Base-by-base conservation (phyloP, 2,797 vertebrate genomes). In the Petrocephalus sullivani region DNA sequence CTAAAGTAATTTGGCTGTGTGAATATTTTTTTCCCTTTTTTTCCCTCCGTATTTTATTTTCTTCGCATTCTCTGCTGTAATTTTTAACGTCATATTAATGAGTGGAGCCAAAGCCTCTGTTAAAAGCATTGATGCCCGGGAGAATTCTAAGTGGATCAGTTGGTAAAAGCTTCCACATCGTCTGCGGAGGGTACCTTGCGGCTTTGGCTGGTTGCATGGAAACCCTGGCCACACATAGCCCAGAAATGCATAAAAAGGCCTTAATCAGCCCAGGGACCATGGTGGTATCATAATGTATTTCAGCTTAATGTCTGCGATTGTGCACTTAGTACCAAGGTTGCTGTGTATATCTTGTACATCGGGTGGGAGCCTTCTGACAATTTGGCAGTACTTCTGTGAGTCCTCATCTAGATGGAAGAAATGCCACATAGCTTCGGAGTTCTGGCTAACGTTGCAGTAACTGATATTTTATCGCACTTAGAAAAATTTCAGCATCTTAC, bases 41-140 rank as follows among this genome's bases (percentile, higher is more conserved):
- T 85, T 88, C n/a, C 61, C 49, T n/a, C 67, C 28, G 12, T 84
- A 46, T 81, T 33, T 85, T 85, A 84, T 88, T 88, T 88, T 67
- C 41, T 85, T 75, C 12, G 2, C 60, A 23, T 84, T 12, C 49
- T 23, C 60, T 85, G 82, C 60, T 75, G 51, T 88, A 88, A 71
- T 85, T 85, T 85, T 85, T 71, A 41, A 85, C 71, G 88, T 85
- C 28, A 71, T 49, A 71, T 61, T 88, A 85, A 85, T 88, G 82
- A 71, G 28, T 57, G 19, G 37, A 41, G 53, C 49, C 54, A 19
- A 60, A 85, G 61, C 19, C 60, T 10, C 10, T 53, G 87, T 85
- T 88, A 85, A 88, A 88, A 86, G 83, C 82, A 71, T 86, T 33
- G 51, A 49, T 8, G n/a, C 88, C 46, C 51, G 1, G 49, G 82